Conservation (phyloP, 64 coral and sea anemone genomes). For the Orbicella faveolata region DNA sequence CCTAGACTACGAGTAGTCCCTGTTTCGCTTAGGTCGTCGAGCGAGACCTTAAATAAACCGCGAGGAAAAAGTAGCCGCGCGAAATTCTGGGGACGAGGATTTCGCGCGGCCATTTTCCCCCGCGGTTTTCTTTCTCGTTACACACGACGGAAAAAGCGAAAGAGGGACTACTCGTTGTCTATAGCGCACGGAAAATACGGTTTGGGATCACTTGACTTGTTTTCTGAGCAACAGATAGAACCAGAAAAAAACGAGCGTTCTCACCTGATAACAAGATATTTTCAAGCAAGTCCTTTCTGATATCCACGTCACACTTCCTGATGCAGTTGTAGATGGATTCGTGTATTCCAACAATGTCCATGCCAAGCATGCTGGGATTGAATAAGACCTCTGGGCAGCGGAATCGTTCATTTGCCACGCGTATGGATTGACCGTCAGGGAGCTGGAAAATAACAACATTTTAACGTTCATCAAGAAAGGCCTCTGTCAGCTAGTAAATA, state of each 20-base stretch:
- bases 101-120: too few relatives aligned
- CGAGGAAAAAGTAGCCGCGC: too few relatives aligned
- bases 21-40: neutral
- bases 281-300: slow-evolving; percentile 68
- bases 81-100: too few relatives aligned
- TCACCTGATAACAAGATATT: slow-evolving; percentile 92
- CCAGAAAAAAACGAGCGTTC: neutral
- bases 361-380: slow-evolving; percentile 81
- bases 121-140: too few relatives aligned
- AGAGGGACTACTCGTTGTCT: neutral
- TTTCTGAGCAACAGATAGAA: too few relatives aligned
- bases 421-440: slow-evolving; percentile 87
- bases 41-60: too few relatives aligned
- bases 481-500: neutral
- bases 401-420: slow-evolving; percentile 88
- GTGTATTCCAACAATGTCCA: slow-evolving; percentile 91
- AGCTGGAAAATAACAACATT: slow-evolving; percentile 46
- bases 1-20: too few relatives aligned
- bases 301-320: slow-evolving; percentile 85
- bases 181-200: too few relatives aligned
- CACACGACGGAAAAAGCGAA: neutral
- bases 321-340: slow-evolving; percentile 87
- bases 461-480: neutral
- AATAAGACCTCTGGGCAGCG: slow-evolving; percentile 90
- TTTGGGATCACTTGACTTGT: too few relatives aligned